phyloP scores from a whole-genome alignment of 1,140 invertebrate species.

The Brachionus koreanus region DNA sequence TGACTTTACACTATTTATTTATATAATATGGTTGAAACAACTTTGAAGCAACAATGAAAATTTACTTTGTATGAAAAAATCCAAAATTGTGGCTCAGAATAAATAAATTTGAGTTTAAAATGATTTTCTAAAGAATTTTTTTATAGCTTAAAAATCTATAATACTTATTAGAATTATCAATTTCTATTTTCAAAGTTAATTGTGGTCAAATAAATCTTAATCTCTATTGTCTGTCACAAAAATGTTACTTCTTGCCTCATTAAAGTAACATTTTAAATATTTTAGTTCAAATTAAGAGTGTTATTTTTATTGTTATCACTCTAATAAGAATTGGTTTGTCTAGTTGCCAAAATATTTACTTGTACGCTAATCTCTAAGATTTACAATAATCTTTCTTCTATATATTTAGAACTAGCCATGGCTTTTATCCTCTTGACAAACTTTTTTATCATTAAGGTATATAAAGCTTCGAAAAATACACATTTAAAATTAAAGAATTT shows the following conservation, averaged over 20 bases:
- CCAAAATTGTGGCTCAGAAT: not conserved
- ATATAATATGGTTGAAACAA: not conserved
- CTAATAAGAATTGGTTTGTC: not conserved
- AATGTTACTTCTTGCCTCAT: not conserved
- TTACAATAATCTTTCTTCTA: not conserved
- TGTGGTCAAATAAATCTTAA: not conserved
- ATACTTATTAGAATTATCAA: not conserved
- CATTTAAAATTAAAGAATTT: not conserved
- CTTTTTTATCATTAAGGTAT: not conserved
- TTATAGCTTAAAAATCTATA: not conserved
- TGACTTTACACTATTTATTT: not conserved
- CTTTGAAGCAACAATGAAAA: not conserved
- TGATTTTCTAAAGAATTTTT: not conserved
- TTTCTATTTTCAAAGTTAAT: slow-evolving; percentile 1
- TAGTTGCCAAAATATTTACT: not conserved
- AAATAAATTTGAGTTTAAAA: not conserved
- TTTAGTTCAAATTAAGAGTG: not conserved
- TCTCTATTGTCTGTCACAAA: not conserved
- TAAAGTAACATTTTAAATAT: not conserved
- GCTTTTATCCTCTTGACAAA: not conserved
- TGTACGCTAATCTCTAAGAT: not conserved
- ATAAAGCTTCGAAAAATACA: not conserved
- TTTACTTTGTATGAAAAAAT: not conserved
- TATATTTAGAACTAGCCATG: not conserved
- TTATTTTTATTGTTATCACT: not conserved